phyloP scores from a whole-genome alignment of 2,888 invertebrate species.

The Mimumesa dahlbomi region DNA sequence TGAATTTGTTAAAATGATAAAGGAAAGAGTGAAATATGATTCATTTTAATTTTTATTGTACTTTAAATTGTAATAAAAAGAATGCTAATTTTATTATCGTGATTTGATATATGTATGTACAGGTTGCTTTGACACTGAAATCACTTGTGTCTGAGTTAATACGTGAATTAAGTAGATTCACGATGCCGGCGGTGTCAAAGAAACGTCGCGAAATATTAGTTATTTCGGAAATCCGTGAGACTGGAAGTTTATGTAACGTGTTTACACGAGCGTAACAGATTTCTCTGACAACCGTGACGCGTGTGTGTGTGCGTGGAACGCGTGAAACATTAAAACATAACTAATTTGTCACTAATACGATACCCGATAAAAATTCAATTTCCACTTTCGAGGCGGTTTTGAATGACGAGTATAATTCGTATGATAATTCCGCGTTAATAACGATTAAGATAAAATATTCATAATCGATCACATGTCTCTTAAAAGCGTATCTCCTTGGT shows the following conservation, averaged over 20 bases:
- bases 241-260: slow-evolving; percentile 14
- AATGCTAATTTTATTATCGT: too few species aligned
- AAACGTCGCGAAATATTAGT: background rate
- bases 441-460: slow-evolving; percentile 40
- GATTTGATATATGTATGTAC: too few species aligned
- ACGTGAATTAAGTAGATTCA: too few species aligned
- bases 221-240: slow-evolving; percentile 14
- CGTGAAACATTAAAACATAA: slow-evolving; percentile 32
- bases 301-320: background rate
- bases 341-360: slow-evolving; percentile 39
- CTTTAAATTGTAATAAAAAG: too few species aligned
- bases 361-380: slow-evolving; percentile 40
- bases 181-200: too few species aligned
- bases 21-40: too few species aligned
- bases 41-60: too few species aligned
- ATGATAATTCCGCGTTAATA: slow-evolving; percentile 41
- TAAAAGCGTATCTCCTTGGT: background rate
- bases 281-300: slow-evolving; percentile 28
- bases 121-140: too few species aligned
- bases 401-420: slow-evolving; percentile 34
- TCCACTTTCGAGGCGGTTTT: slow-evolving; percentile 29
- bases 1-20: too few species aligned
- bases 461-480: slow-evolving; percentile 17
- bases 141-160: too few species aligned
- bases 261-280: slow-evolving; percentile 30